Evolutionary conservation across 2,888 invertebrate genomes (phyloP).

Genomic region (Salpingus planirostris): DNA sequence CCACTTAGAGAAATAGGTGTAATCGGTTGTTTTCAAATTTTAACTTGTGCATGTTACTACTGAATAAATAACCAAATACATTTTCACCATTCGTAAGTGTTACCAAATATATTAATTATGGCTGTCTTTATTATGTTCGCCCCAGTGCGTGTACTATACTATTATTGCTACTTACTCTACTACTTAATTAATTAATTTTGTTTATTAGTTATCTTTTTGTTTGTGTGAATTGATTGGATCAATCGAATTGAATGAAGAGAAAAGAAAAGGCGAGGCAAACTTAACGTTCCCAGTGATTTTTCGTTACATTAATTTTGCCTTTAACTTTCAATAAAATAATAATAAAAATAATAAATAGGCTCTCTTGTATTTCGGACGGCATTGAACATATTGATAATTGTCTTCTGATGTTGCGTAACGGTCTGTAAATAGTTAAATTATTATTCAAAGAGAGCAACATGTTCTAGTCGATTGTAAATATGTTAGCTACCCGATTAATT

Average conservation of each 20-base stretch:
- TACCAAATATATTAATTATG: conserved; percentile 37
- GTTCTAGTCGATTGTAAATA: conserved; percentile 40
- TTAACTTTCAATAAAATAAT: no score
- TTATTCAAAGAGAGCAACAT: conserved; percentile 26
- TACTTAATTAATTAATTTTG: no score
- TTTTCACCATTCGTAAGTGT: conserved; percentile 39
- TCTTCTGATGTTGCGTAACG: conserved; percentile 21
- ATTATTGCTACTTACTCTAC: no score
- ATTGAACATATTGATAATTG: conserved; percentile 14
- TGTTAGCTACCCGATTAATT: conserved; percentile 32
- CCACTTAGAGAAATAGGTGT: conserved; percentile 16
- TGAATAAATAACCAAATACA: conserved; percentile 24
- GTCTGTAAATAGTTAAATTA: conserved; percentile 29
- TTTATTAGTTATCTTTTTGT: no score
- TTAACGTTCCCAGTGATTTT: conserved; percentile 18
- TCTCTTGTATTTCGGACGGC: conserved; percentile 16
- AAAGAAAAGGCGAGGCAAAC: conserved; percentile 4
- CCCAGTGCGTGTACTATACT: conserved; percentile 19
- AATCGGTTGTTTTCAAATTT: conserved; percentile 20
- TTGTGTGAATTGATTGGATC: no score
- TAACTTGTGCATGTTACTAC: conserved; percentile 27
- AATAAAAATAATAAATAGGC: no score
- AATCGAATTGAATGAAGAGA: no score
- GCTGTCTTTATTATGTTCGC: conserved; percentile 25
- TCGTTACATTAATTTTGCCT: conserved; percentile 18